phyloP scores from a whole-genome alignment of 1,140 invertebrate species.

The Drosophila nigromelanica region DNA sequence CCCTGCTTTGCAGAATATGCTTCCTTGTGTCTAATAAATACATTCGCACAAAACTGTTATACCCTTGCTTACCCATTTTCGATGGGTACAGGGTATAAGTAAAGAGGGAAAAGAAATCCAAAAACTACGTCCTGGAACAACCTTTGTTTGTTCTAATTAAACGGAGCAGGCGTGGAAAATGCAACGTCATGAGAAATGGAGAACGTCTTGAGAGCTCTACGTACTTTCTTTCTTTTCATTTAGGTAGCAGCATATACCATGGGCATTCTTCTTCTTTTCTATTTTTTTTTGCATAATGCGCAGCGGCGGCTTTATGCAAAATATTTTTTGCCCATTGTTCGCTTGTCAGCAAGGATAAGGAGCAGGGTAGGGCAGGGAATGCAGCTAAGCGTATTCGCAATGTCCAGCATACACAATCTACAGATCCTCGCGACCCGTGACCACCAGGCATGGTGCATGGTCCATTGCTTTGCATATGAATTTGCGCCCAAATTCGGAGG shows the following conservation, averaged over 20 bases:
- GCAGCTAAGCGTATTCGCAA: constrained; percentile 32
- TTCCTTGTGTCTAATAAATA: no score
- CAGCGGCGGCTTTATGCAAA: constrained; percentile 41
- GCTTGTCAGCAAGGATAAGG: constrained; percentile 43
- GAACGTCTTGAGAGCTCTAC: constrained; percentile 11
- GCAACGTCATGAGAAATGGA: constrained; percentile 54
- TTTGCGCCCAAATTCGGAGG: neutral
- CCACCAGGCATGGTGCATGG: constrained; percentile 20
- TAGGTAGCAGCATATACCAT: constrained; percentile 21
- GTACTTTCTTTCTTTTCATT: neutral
- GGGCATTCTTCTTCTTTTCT: constrained; percentile 2
- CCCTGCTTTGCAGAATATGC: no score
- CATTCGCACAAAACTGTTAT: no score
- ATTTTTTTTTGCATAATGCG: constrained; percentile 50
- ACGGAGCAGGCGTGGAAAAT: constrained; percentile 55
- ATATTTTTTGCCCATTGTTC: constrained; percentile 45
- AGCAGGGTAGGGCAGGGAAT: neutral
- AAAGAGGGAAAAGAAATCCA: neutral
- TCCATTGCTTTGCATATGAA: constrained; percentile 43
- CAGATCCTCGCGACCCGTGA: constrained; percentile 29
- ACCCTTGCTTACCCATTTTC: no score
- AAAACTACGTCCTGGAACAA: constrained; percentile 34
- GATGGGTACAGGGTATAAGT: neutral
- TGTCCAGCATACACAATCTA: constrained; percentile 13
- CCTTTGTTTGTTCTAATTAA: constrained; percentile 65